These are phyloP conservation scores for Drosophila subpulchrella DNA, from an alignment of 1,140 invertebrate genomes.

Conservation along the genomic window DNA sequence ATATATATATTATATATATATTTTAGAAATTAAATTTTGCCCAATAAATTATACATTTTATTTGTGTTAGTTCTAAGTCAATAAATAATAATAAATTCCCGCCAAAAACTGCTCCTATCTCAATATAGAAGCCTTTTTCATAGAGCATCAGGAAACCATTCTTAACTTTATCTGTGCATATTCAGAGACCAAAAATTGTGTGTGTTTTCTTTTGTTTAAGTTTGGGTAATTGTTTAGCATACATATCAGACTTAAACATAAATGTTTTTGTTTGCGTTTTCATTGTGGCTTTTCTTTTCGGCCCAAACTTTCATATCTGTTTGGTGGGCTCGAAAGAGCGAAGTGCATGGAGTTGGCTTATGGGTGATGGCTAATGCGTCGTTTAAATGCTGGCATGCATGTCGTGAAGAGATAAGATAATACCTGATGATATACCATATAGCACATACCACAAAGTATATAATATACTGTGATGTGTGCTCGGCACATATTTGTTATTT, in stretches of 20 bases:
- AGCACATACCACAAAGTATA: constrained; percentile 30
- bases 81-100: background rate
- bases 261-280: constrained; percentile 21
- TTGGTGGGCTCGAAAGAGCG: background rate
- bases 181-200: background rate
- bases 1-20: no score
- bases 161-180: background rate
- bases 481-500: constrained; percentile 73
- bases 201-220: constrained; percentile 20
- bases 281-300: constrained; percentile 11
- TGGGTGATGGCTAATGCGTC: constrained; percentile 58
- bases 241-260: constrained; percentile 38
- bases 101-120: no score
- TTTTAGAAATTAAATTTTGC: no score
- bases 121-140: background rate
- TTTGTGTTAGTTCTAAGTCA: background rate
- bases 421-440: constrained; percentile 3
- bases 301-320: constrained; percentile 10
- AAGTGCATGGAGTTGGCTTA: constrained; percentile 19
- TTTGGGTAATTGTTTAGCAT: constrained; percentile 49
- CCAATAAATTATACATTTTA: background rate
- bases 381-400: constrained; percentile 75
- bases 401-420: constrained; percentile 46
- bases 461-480: constrained; percentile 19
- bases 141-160: background rate